Base-by-base conservation (phyloP, 2,888 invertebrate species). In the Orthonychiurus folsomi region DNA sequence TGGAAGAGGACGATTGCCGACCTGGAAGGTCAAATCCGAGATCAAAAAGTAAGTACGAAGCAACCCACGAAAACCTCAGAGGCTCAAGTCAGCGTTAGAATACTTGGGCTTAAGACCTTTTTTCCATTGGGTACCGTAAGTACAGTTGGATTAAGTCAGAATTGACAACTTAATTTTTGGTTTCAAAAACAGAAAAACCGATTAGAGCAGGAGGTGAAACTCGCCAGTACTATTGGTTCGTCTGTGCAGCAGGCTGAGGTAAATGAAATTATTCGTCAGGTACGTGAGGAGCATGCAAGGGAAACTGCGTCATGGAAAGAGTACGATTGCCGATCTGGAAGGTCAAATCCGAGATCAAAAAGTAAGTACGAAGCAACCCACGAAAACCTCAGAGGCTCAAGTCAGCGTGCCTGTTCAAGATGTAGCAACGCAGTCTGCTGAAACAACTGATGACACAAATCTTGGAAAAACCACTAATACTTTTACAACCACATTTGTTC, bases 161-260 rank as follows among this genome's bases (percentile, higher is more conserved):
- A n/a, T n/a, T n/a, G n/a, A n/a, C n/a, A n/a, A n/a, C n/a, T n/a
- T n/a, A n/a, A n/a, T n/a, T n/a, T n/a, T n/a, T n/a, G n/a, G n/a
- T n/a, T n/a, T n/a, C n/a, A n/a, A n/a, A n/a, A n/a, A n/a, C n/a
- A 72, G 72, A 60, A 65, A 58, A 67, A 60, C 15, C 66, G 67
- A 60, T 58, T 70, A 20, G 25, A 63, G 21, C 66, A 70, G 50
- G 66, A 70, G 60, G 62, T 72, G 1, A 54, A 64, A 50, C 59
- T 69, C 15, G 47, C 70, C 12, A 68, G 68, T 54, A 66, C 65
- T 3, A 68, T 72, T 24, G 72, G 72, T 12, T 59, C 67, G 27
- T 67, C 69, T n/a, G 53, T 63, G n/a, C 67, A 69, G n/a, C 63
- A 68, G 59, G 66, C 67, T 3, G 69, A 70, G 66, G 52, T 72